These are phyloP conservation scores for Dasyurus viverrinus DNA, from an alignment of 2,113 vertebrate species.

Conservation along the genomic window DNA sequence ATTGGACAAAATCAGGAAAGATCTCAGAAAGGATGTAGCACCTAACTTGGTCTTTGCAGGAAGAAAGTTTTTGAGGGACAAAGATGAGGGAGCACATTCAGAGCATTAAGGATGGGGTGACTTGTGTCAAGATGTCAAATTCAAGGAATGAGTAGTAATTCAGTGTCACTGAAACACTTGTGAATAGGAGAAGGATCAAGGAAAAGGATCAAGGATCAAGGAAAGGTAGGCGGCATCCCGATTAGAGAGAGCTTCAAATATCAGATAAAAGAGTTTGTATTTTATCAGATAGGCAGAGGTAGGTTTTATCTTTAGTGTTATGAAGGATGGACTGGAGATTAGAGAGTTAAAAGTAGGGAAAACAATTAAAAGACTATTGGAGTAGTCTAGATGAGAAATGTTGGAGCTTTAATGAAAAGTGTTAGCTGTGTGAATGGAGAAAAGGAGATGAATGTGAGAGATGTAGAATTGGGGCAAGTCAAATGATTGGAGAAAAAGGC, in stretches of 20 bases:
- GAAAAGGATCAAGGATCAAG: background rate
- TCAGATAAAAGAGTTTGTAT: too few species aligned
- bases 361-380: background rate
- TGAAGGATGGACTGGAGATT: too few species aligned
- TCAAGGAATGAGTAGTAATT: too few species aligned
- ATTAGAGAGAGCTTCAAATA: too few species aligned
- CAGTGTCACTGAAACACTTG: background rate
- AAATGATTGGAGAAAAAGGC: background rate
- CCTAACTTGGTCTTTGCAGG: background rate
- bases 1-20: background rate
- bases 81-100: background rate
- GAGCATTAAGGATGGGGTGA: background rate
- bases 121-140: too few species aligned
- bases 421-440: background rate
- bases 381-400: background rate
- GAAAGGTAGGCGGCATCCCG: background rate
- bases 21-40: background rate
- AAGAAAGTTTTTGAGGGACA: background rate
- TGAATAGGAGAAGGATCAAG: background rate
- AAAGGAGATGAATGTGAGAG: background rate
- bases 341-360: background rate
- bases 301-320: too few species aligned
- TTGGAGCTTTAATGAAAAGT: background rate
- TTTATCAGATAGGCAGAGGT: too few species aligned
- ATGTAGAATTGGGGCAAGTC: background rate